These are phyloP conservation scores for Pharmacophagus antenor DNA, from an alignment of 2,888 invertebrate genomes.

Conservation along the genomic window DNA sequence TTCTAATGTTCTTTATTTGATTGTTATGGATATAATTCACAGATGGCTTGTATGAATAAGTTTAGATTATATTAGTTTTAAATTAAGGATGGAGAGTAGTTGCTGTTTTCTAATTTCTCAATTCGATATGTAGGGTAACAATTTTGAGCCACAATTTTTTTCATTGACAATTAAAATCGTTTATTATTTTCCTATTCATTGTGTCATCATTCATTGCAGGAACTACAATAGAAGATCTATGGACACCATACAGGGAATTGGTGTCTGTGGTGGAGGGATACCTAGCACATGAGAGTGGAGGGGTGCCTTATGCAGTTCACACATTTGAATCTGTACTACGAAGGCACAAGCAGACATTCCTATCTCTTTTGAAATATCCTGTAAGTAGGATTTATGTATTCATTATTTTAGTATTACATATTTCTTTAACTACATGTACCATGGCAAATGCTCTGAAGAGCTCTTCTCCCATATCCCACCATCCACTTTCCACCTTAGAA, in stretches of 20 bases:
- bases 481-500: too few species aligned
- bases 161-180: too few species aligned
- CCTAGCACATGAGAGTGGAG: conserved; percentile 81
- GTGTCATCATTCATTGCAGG: conserved; percentile 51
- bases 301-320: conserved; percentile 80
- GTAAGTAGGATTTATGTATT: conserved; percentile 78
- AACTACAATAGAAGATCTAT: conserved; percentile 85
- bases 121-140: too few species aligned
- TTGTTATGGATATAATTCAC: too few species aligned
- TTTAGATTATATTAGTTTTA: not conserved
- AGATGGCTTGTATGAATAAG: not conserved
- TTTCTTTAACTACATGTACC: not conserved
- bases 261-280: conserved; percentile 85
- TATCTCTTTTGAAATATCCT: conserved; percentile 91
- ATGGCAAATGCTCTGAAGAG: too few species aligned
- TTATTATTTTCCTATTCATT: not conserved
- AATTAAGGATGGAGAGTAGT: too few species aligned
- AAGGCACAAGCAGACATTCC: conserved; percentile 92
- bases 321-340: conserved; percentile 88
- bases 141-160: not conserved
- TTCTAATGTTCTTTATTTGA: too few species aligned
- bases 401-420: not conserved
- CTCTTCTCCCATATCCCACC: too few species aligned
- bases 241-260: conserved; percentile 91
- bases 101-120: too few species aligned